Conservation (phyloP, 2,113 vertebrate species). For the Dasyurus viverrinus region DNA sequence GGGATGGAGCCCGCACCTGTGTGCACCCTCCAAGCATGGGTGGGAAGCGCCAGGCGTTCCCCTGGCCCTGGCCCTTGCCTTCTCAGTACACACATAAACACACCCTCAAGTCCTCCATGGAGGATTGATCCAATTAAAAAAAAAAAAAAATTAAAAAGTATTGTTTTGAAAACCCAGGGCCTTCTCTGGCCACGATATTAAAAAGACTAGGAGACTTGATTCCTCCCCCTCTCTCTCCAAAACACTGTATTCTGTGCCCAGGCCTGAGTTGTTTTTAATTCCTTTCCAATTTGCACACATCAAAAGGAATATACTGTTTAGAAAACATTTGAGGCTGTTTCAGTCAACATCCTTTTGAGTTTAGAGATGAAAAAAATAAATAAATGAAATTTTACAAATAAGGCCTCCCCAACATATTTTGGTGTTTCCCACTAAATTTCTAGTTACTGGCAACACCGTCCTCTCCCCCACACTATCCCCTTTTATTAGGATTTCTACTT, state of each 20-base stretch:
- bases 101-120: neutral
- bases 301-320: constrained; percentile 48
- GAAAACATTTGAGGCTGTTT: constrained; percentile 52
- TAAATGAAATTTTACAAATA: constrained; percentile 37
- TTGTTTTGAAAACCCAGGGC: neutral
- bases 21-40: neutral
- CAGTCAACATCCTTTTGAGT: neutral
- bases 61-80: neutral
- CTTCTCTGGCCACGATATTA: neutral
- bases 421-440: neutral
- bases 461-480: neutral
- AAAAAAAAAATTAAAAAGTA: neutral
- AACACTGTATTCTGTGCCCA: neutral
- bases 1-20: neutral
- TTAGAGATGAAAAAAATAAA: constrained; percentile 38
- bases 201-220: neutral
- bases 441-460: neutral
- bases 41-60: neutral
- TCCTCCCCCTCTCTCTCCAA: neutral
- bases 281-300: neutral
- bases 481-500: neutral
- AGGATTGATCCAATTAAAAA: neutral
- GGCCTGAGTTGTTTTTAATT: neutral
- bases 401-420: neutral
- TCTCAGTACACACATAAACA: neutral